A percentile compares a stretch with the other conserved stretches of the same genome.
Conservation (phyloP, 2,113 vertebrate species). For the Archilochus colubris region DNA sequence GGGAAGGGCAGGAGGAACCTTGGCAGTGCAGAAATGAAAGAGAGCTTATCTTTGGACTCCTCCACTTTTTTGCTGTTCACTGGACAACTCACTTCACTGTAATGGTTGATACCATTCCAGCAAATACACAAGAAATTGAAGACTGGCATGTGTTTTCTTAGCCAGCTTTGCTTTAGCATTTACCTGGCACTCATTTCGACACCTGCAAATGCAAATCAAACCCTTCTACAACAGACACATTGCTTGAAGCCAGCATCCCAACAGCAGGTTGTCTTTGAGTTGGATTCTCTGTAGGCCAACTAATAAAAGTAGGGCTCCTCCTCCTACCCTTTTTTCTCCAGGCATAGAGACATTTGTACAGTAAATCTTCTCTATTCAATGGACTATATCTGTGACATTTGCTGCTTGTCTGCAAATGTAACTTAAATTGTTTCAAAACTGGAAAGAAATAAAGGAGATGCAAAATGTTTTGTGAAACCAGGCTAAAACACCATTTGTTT, state of each 20-base stretch:
- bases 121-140: background rate
- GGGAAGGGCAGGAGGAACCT: background rate
- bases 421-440: background rate
- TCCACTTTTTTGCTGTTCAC: background rate
- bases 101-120: no score
- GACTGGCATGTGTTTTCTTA: rapidly evolving
- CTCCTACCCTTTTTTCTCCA: background rate
- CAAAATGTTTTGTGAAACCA: rapidly evolving
- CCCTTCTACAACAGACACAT: rapidly evolving
- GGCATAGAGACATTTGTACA: background rate
- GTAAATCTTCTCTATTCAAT: background rate
- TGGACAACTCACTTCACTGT: background rate
- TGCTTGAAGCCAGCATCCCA: background rate
- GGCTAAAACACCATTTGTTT: background rate
- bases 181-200: background rate
- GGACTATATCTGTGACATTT: background rate
- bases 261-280: background rate
- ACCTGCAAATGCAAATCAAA: background rate
- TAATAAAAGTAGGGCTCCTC: background rate
- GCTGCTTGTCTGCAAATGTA: background rate
- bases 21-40: background rate
- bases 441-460: background rate
- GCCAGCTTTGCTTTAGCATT: background rate
- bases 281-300: background rate
- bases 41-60: background rate